phyloP scores from a whole-genome alignment of 2,113 vertebrate genomes.

The Pogonocichla stellata region DNA sequence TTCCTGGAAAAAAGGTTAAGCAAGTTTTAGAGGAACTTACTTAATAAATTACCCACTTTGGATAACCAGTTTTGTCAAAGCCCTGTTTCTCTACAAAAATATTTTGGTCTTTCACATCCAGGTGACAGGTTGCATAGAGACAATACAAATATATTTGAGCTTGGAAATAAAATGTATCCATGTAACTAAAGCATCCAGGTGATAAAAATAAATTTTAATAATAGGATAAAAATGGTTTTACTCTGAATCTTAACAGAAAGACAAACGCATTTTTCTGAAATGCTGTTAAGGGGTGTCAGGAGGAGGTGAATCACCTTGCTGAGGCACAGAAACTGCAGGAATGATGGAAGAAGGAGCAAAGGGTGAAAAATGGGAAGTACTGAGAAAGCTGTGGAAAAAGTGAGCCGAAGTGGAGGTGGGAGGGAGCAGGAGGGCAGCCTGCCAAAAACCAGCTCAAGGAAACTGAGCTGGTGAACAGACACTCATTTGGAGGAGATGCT shows the following conservation, averaged over 20 bases:
- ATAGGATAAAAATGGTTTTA: background rate
- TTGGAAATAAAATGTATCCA: background rate
- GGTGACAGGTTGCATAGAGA: background rate
- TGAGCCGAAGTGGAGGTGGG: background rate
- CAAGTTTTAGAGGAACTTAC: background rate
- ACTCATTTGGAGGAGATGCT: background rate
- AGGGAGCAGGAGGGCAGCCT: background rate
- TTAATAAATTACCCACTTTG: background rate
- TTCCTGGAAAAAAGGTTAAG: background rate
- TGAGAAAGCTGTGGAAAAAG: background rate
- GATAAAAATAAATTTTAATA: background rate
- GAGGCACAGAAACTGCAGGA: background rate
- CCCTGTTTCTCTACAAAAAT: conserved; percentile 14
- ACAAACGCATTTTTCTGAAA: background rate
- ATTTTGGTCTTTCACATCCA: background rate
- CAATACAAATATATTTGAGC: background rate
- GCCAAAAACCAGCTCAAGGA: background rate
- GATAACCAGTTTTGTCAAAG: conserved; percentile 34
- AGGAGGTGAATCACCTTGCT: background rate
- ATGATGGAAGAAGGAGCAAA: background rate
- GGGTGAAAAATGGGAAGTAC: background rate
- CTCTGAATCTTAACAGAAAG: background rate
- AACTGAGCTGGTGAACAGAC: background rate
- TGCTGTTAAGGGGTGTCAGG: background rate
- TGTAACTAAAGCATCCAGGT: background rate